Evolutionary conservation across 1,140 invertebrate species (phyloP).

Genomic region (Eumaeus atala): DNA sequence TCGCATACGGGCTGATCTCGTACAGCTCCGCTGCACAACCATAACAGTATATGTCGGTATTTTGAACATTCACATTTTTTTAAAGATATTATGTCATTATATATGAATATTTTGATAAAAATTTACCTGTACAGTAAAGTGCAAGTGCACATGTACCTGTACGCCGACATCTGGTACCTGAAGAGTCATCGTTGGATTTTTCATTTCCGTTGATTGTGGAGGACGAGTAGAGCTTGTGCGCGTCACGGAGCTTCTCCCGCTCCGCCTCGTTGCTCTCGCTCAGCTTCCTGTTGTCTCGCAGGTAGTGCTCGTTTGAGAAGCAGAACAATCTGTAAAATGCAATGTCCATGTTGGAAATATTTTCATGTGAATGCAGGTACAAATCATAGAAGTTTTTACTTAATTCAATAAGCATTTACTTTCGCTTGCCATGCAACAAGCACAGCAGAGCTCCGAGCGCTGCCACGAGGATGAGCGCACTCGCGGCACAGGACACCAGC

Average conservation of each 20-base stretch:
- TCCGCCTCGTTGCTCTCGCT: conserved; percentile 72
- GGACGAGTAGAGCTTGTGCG: conserved; percentile 70
- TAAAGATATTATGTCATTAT: too few species aligned
- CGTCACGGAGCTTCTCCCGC: conserved; percentile 68
- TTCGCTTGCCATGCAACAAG: conserved; percentile 54
- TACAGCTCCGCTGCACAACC: conserved; percentile 75
- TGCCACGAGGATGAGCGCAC: conserved; percentile 48
- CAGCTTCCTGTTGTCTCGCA: conserved; percentile 65
- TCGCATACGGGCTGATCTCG: conserved; percentile 86
- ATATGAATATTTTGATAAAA: too few species aligned
- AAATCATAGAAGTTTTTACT: not conserved
- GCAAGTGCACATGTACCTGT: too few species aligned
- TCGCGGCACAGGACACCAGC: conserved; percentile 56
- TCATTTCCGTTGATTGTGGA: conserved; percentile 72
- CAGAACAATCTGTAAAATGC: conserved; percentile 66
- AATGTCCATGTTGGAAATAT: too few species aligned
- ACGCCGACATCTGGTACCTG: conserved; percentile 42
- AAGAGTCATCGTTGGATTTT: conserved; percentile 72
- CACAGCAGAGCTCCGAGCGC: conserved; percentile 52
- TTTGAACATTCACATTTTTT: too few species aligned
- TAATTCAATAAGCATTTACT: conserved; percentile 42
- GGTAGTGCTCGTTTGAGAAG: conserved; percentile 60
- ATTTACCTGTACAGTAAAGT: too few species aligned
- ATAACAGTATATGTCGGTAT: conserved; percentile 14
- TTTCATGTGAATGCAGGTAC: not conserved